Evolutionary conservation across 1,140 invertebrate genomes (phyloP).

Genomic region (Macrobrachium nipponense): DNA sequence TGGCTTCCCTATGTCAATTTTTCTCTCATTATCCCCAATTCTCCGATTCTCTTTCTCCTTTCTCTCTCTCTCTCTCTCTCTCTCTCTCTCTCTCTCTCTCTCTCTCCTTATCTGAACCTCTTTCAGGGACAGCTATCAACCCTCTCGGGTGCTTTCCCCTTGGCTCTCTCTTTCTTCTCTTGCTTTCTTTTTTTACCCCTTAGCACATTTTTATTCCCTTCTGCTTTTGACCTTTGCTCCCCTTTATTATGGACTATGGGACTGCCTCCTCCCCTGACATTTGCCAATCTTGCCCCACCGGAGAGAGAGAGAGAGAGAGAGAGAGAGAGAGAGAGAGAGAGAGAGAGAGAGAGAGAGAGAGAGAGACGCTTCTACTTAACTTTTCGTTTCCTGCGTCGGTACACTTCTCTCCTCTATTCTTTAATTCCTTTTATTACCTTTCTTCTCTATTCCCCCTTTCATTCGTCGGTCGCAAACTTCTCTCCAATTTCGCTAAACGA

Average conservation of each 20-base stretch:
- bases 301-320: constrained; percentile 29
- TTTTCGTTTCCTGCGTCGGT: too few species aligned
- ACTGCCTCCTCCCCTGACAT: too few species aligned
- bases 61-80: not conserved
- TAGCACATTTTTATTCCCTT: not conserved
- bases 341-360: not conserved
- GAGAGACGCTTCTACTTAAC: not conserved
- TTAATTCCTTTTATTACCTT: too few species aligned
- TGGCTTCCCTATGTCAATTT: not conserved
- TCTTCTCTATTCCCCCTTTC: too few species aligned
- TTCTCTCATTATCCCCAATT: not conserved
- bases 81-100: not conserved
- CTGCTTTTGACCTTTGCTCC: not conserved
- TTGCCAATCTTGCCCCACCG: too few species aligned
- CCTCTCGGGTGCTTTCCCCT: too few species aligned
- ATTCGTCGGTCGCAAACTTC: too few species aligned
- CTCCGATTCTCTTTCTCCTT: not conserved
- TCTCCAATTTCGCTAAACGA: too few species aligned
- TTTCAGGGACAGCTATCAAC: too few species aligned
- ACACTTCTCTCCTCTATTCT: too few species aligned
- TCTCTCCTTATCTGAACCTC: too few species aligned
- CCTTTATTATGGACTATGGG: not conserved
- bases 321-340: not conserved
- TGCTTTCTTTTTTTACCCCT: not conserved
- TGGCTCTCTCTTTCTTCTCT: not conserved